Conservation (phyloP, 1,140 invertebrate species). For the Drosophila tropicalis region DNA sequence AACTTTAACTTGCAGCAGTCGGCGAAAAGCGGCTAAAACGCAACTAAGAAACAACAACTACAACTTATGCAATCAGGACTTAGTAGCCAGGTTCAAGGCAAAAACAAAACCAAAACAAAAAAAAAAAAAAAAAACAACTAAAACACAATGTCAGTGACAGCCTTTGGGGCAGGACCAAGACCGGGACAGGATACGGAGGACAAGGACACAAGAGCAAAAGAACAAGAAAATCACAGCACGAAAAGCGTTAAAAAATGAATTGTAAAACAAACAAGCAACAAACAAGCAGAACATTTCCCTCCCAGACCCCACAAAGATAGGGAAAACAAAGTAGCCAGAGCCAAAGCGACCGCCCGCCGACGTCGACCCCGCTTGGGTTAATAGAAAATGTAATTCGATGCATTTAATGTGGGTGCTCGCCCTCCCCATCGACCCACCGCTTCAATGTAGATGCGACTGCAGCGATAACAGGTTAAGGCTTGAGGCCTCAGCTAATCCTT, state of each 20-base stretch:
- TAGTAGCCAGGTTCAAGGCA: conserved; percentile 40
- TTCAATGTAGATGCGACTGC: conserved; percentile 4
- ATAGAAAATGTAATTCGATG: conserved; percentile 81
- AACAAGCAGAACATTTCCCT: conserved; percentile 69
- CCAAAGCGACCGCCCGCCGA: conserved; percentile 28
- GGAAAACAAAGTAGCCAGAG: conserved; percentile 68
- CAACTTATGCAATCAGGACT: conserved; percentile 75
- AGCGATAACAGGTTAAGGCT: conserved; percentile 30
- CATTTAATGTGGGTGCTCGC: conserved; percentile 69
- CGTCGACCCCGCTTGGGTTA: conserved; percentile 45
- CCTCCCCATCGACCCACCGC: background rate
- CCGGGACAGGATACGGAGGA: conserved; percentile 2
- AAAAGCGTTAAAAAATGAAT: conserved; percentile 79
- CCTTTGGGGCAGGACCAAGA: background rate
- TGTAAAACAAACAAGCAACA: conserved; percentile 78
- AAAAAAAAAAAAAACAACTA: background rate
- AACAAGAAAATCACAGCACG: conserved; percentile 70
- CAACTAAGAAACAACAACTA: conserved; percentile 52
- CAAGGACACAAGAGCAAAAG: conserved; percentile 4
- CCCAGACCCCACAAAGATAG: background rate
- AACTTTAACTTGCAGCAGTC: conserved; percentile 71
- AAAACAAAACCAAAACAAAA: background rate
- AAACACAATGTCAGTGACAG: background rate
- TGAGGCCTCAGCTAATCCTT: conserved; percentile 69
- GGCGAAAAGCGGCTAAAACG: conserved; percentile 22